phyloP scores from a whole-genome alignment of 2,113 vertebrate species.

The Falcunculus frontatus region DNA sequence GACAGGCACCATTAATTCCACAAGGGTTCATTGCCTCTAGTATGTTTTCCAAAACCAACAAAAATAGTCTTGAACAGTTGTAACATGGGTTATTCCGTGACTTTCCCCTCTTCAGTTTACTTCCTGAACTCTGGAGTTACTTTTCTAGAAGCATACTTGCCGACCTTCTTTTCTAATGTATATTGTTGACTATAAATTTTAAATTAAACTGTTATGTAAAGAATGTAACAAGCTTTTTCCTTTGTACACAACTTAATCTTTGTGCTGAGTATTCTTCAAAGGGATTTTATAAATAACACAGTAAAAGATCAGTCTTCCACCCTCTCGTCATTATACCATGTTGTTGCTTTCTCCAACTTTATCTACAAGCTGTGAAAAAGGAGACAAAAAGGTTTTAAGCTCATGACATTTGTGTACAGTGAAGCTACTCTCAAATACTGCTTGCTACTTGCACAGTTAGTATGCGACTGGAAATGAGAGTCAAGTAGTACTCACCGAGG shows the following conservation, averaged over 20 bases:
- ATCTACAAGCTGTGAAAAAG: conserved; percentile 87
- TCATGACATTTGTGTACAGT: not conserved
- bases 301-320: conserved; percentile 74
- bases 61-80: conserved; percentile 36
- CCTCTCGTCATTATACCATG: conserved; percentile 89
- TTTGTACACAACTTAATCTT: conserved; percentile 71
- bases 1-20: conserved; percentile 55
- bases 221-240: conserved; percentile 72
- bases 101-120: conserved; percentile 45
- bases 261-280: conserved; percentile 79
- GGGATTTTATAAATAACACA: conserved; percentile 78
- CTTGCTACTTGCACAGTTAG: conserved; percentile 50
- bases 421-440: conserved; percentile 15
- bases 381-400: conserved; percentile 39
- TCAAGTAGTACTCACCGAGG: conserved; percentile 58
- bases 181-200: conserved; percentile 63
- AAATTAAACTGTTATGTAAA: conserved; percentile 72
- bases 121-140: conserved; percentile 47
- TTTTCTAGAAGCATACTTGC: conserved; percentile 57
- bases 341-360: conserved; percentile 94
- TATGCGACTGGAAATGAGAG: conserved; percentile 51
- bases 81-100: conserved; percentile 12
- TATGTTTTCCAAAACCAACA: conserved; percentile 18
- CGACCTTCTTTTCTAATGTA: conserved; percentile 62
- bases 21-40: conserved; percentile 7